These are phyloP conservation scores for Diabrotica virgifera DNA, from an alignment of 1,140 invertebrate genomes.

Conservation along the genomic window DNA sequence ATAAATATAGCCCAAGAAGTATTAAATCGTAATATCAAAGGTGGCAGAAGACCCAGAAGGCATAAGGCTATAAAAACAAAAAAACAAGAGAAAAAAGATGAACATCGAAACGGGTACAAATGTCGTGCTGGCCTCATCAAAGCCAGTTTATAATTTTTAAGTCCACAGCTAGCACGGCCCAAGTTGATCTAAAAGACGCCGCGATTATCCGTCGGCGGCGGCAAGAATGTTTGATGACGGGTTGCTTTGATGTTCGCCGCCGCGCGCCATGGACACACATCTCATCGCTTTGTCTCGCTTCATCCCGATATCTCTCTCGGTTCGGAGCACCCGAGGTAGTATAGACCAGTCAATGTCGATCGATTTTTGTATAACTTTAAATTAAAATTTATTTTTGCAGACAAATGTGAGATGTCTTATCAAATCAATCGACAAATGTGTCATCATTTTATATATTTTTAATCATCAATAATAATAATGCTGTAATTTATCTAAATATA, in stretches of 20 bases:
- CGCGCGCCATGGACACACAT: constrained; percentile 10
- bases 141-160: constrained; percentile 31
- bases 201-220: constrained; percentile 15
- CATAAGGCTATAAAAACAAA: background rate
- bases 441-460: too few relatives aligned
- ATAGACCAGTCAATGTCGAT: background rate
- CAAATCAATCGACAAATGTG: too few relatives aligned
- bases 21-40: constrained; percentile 8
- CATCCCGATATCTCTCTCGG: background rate
- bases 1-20: too few relatives aligned
- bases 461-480: too few relatives aligned
- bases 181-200: constrained; percentile 12
- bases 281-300: constrained; percentile 4
- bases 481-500: too few relatives aligned
- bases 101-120: constrained; percentile 20
- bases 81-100: background rate
- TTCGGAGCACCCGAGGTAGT: background rate
- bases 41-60: constrained; percentile 4
- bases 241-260: constrained; percentile 21
- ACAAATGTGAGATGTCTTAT: too few relatives aligned
- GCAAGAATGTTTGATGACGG: constrained; percentile 20
- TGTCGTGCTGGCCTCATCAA: constrained; percentile 28
- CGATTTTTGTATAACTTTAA: too few relatives aligned
- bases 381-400: too few relatives aligned
- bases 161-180: constrained; percentile 15